phyloP scores from a whole-genome alignment of 2,888 invertebrate genomes.

The Scaptomyza reducta region DNA sequence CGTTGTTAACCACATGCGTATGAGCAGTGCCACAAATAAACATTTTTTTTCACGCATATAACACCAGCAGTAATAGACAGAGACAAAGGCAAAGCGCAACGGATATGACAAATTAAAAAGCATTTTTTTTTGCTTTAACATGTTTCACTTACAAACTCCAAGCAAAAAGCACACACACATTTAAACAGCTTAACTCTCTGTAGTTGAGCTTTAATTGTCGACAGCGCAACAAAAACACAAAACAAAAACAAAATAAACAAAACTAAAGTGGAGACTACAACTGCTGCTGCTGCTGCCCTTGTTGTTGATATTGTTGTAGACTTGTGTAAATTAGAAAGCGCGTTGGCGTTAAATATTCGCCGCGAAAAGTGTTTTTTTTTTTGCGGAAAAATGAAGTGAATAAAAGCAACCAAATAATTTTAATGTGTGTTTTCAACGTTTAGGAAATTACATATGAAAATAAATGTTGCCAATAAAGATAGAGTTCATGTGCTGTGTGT shows the following conservation, averaged over 20 bases:
- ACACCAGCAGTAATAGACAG: slow-evolving; percentile 4
- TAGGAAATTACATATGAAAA: slow-evolving; percentile 28
- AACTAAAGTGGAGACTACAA: slow-evolving; percentile 33
- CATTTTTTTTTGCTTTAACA: slow-evolving; percentile 48
- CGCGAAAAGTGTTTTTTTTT: slow-evolving; percentile 14
- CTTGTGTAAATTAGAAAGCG: slow-evolving; percentile 64
- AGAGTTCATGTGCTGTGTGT: slow-evolving; percentile 19
- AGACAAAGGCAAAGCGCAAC: slow-evolving; percentile 49
- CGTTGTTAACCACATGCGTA: slow-evolving; percentile 12
- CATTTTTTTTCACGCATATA: not conserved
- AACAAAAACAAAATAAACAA: slow-evolving; percentile 27
- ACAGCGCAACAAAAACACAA: slow-evolving; percentile 36
- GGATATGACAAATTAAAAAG: slow-evolving; percentile 72
- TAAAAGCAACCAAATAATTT: slow-evolving; percentile 8
- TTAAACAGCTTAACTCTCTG: slow-evolving; percentile 20
- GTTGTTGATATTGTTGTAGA: slow-evolving; percentile 50
- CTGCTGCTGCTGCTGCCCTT: slow-evolving; percentile 18
- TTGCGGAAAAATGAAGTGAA: slow-evolving; percentile 32
- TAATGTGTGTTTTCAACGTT: slow-evolving; percentile 17
- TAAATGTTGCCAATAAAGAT: slow-evolving; percentile 30
- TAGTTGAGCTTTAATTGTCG: slow-evolving; percentile 60
- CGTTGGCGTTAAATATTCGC: slow-evolving; percentile 59
- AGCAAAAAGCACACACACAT: not conserved
- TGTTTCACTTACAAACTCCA: slow-evolving; percentile 46
- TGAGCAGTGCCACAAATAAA: slow-evolving; percentile 14